These are phyloP conservation scores for Morus bassanus DNA, from an alignment of 2,797 vertebrate genomes.

Conservation along the genomic window DNA sequence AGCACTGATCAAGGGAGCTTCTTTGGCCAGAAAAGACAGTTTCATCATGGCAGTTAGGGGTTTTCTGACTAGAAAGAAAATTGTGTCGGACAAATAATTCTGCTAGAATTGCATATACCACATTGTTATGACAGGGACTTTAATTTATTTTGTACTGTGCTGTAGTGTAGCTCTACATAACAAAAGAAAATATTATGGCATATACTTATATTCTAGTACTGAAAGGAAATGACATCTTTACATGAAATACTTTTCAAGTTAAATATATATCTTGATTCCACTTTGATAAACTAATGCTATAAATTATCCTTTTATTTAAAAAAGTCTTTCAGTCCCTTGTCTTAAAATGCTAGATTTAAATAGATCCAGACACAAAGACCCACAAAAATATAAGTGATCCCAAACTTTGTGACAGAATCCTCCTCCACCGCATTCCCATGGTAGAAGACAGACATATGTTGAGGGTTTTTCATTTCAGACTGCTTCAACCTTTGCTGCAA, in stretches of 20 bases:
- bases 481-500: not conserved
- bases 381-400: not conserved
- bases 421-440: not conserved
- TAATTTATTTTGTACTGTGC: constrained; percentile 46
- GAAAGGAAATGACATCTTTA: constrained; percentile 24
- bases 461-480: not conserved
- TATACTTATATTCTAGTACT: not conserved
- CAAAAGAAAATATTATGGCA: constrained; percentile 34
- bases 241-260: constrained; percentile 24
- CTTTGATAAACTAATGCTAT: constrained; percentile 47
- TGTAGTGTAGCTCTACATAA: not conserved
- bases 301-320: constrained; percentile 29
- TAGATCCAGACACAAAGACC: constrained; percentile 24
- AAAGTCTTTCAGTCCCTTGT: not conserved
- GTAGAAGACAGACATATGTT: not conserved
- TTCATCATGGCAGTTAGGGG: constrained; percentile 5
- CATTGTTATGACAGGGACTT: constrained; percentile 45
- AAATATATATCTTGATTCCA: constrained; percentile 4
- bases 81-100: constrained; percentile 46
- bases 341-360: constrained; percentile 45
- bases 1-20: constrained; percentile 29
- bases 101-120: constrained; percentile 29
- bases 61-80: constrained; percentile 58
- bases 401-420: not conserved
- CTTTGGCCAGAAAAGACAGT: constrained; percentile 42